Evolutionary conservation across 2,797 vertebrate genomes (phyloP), one percentile per base, ranked within the genome.

Genomic region (Austrolebias charrua): DNA sequence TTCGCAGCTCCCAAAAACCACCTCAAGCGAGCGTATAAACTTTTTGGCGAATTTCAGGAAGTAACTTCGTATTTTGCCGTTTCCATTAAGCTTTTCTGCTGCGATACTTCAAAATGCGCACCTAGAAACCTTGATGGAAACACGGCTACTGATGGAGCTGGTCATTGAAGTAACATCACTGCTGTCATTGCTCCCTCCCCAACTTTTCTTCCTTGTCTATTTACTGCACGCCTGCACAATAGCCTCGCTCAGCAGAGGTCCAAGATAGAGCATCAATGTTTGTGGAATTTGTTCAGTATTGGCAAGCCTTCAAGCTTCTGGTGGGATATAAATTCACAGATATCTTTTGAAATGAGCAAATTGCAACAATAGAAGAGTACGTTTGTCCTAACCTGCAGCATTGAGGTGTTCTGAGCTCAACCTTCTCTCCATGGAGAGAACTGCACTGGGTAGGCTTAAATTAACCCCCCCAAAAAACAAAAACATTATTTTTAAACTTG

Each of bases 201-300:
- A 53, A 76, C 76, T 74, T 78, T 73, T 81, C 78, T 80, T 65
- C 66, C 59, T 48, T 59, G 66, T 82, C 76, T 79, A 72, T 85
- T 76, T 76, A 75, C 77, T 51, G 77, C 61, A 40, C 51, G 44
- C 68, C 66, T 75, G 67, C 79, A 88, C 89, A 90, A 88, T 85
- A 52, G 88, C 66, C 63, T 60, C 19, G 33, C 83, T 79, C 66
- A 82, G 90, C 88, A 82, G 79, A 83, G 80, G 78, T 87, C 84
- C 80, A 86, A 86, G 76, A 87, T 40, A 4, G 19, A 63, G 20
- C 57, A 58, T 71, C n/a, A 12, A 19, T n/a, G 42, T 38, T 9
- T 53, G 35, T 10, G 35, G 35, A 40, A 40, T 12, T 12, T 40
- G 12, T 11, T 40, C 38, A 40, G 11, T 11, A 40, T 4, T 40